A percentile compares a stretch with the other conserved stretches of the same genome.
Conservation (phyloP, 2,888 invertebrate genomes). For the Slavum lentiscoides region DNA sequence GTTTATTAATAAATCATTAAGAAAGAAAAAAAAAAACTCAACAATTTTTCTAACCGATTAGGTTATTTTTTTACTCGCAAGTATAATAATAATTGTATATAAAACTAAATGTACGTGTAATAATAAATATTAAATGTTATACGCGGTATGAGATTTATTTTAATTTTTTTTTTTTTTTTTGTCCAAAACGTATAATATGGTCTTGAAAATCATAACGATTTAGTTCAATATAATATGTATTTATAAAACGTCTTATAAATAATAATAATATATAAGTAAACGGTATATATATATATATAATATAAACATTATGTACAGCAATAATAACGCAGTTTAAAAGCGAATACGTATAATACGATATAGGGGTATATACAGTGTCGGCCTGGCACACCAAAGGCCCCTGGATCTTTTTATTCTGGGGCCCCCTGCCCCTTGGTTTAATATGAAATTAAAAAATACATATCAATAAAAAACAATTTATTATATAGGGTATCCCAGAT, state of each 20-base stretch:
- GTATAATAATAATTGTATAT: not conserved
- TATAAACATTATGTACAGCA: not conserved
- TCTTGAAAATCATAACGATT: not conserved
- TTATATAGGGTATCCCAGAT: no score
- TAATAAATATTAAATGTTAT: not conserved
- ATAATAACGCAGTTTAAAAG: no score
- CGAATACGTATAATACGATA: no score
- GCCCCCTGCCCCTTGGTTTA: no score
- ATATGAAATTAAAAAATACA: no score
- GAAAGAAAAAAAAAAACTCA: constrained; percentile 22
- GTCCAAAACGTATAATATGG: constrained; percentile 2
- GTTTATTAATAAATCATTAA: no score
- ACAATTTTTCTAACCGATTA: constrained; percentile 16
- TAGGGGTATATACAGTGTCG: no score
- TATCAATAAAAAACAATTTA: no score
- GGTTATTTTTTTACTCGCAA: not conserved
- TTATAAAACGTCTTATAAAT: not conserved
- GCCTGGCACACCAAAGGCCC: no score
- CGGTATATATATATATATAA: not conserved
- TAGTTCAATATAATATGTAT: not conserved
- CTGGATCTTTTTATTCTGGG: no score
- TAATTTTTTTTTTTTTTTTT: constrained; percentile 27
- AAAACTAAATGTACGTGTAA: not conserved
- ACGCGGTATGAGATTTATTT: constrained; percentile 20
- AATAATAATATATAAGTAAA: not conserved